phyloP scores from a whole-genome alignment of 2,113 vertebrate species.

The Heterotis niloticus region DNA sequence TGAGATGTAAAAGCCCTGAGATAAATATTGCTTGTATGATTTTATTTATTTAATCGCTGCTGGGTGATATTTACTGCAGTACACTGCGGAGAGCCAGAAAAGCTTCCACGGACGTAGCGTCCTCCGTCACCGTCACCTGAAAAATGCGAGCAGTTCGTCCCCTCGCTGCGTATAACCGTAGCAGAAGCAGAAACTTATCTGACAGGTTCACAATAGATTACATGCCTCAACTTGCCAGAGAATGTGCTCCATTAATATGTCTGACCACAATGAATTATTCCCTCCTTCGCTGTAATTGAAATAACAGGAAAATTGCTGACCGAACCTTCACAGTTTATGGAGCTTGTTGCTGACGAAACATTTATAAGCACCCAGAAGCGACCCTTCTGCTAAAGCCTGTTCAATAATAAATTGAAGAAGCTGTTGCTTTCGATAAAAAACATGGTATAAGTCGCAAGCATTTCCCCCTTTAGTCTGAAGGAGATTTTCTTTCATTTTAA shows the following conservation, averaged over 20 bases:
- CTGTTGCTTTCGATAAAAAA: neutral
- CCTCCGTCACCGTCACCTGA: conserved; percentile 3
- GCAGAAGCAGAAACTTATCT: neutral
- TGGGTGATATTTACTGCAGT: conserved; percentile 1
- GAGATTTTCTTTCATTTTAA: neutral
- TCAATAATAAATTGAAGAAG: conserved; percentile 21
- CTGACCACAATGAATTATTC: conserved; percentile 17
- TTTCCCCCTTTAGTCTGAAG: neutral
- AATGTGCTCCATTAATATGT: neutral
- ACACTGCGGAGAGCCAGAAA: neutral
- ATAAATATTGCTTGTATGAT: neutral
- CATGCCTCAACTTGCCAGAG: neutral
- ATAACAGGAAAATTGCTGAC: conserved; percentile 14
- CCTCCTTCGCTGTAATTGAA: conserved; percentile 20
- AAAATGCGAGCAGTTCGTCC: neutral
- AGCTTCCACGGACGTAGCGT: neutral
- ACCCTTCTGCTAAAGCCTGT: conserved; percentile 2
- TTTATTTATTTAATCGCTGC: neutral
- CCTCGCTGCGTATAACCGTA: neutral
- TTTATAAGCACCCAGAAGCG: conserved; percentile 13
- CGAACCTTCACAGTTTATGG: neutral
- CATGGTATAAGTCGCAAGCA: neutral
- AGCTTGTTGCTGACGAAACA: conserved; percentile 4
- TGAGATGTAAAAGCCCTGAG: neutral
- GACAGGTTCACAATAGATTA: neutral